These are phyloP conservation scores for Aphrophora alni DNA, from an alignment of 2,888 invertebrate genomes.

Conservation along the genomic window DNA sequence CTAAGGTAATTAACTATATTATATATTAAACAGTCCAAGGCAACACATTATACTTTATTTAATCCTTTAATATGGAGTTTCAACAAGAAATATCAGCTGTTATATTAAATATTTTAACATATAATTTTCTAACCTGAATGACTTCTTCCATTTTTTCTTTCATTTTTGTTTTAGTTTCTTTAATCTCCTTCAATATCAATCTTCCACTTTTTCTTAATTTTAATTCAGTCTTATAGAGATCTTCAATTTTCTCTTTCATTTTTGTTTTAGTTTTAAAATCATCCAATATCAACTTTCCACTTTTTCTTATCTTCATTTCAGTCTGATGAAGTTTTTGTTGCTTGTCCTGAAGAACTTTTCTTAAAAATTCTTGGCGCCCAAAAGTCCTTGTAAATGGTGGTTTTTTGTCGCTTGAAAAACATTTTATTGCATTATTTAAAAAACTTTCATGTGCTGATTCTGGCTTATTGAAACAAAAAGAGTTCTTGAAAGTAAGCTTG, in stretches of 20 bases:
- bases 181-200: conserved; percentile 71
- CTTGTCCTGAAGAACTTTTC: conserved; percentile 20
- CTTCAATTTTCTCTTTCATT: conserved; percentile 75
- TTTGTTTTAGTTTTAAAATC: conserved; percentile 75
- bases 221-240: conserved; percentile 48
- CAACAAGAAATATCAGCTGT: too few species aligned
- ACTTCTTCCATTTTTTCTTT: conserved; percentile 76
- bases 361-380: not conserved
- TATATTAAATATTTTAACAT: too few species aligned
- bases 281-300: conserved; percentile 61
- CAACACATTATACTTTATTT: too few species aligned
- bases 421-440: not conserved
- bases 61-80: too few species aligned
- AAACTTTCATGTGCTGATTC: not conserved
- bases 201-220: conserved; percentile 66
- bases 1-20: too few species aligned
- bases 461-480: not conserved
- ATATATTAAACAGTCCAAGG: too few species aligned
- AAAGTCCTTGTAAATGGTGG: not conserved
- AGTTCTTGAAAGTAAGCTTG: not conserved
- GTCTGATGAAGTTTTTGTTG: conserved; percentile 12
- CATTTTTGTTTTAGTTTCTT: conserved; percentile 73
- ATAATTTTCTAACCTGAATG: conserved; percentile 72
- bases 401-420: not conserved
- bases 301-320: not conserved